Conservation (phyloP, 2,888 invertebrate genomes). For the Scotopteryx bipunctaria region DNA sequence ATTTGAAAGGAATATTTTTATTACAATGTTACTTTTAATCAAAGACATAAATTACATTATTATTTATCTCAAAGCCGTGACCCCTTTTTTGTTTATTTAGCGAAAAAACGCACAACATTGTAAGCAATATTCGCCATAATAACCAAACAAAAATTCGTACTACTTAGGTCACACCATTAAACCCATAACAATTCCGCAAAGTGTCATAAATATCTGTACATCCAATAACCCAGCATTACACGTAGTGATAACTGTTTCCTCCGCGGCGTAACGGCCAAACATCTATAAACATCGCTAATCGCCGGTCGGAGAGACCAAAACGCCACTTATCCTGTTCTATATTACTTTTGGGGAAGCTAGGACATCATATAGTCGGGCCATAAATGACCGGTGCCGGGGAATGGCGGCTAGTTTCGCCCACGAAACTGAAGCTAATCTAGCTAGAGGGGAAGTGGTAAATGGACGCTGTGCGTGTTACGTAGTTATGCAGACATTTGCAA, state of each 20-base stretch:
- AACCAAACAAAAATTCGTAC: slow-evolving; percentile 3
- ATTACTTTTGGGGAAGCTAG: slow-evolving; percentile 16
- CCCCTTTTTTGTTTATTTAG: too few relatives aligned
- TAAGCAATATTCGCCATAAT: too few relatives aligned
- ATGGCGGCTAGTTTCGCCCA: slow-evolving; percentile 2
- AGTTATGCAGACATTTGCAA: slow-evolving; percentile 1
- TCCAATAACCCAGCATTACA: slow-evolving; percentile 8
- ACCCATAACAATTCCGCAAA: neutral
- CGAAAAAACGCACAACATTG: neutral
- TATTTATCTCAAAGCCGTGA: too few relatives aligned
- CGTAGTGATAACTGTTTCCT: neutral
- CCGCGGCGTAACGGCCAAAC: slow-evolving; percentile 2
- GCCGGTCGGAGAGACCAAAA: slow-evolving; percentile 12
- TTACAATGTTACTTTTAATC: neutral
- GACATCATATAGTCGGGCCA: slow-evolving; percentile 7
- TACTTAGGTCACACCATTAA: neutral
- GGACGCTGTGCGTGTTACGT: slow-evolving; percentile 5
- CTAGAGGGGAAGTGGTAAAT: slow-evolving; percentile 9
- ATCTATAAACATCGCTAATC: slow-evolving; percentile 21
- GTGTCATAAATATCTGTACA: slow-evolving; percentile 13
- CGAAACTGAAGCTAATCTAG: slow-evolving; percentile 1
- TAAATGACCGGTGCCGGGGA: slow-evolving; percentile 4
- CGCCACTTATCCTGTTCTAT: slow-evolving; percentile 22
- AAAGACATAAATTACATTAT: neutral
- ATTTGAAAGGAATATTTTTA: neutral